Base-by-base conservation (phyloP, 1,140 invertebrate species). In the Dreissena rostriformis region DNA sequence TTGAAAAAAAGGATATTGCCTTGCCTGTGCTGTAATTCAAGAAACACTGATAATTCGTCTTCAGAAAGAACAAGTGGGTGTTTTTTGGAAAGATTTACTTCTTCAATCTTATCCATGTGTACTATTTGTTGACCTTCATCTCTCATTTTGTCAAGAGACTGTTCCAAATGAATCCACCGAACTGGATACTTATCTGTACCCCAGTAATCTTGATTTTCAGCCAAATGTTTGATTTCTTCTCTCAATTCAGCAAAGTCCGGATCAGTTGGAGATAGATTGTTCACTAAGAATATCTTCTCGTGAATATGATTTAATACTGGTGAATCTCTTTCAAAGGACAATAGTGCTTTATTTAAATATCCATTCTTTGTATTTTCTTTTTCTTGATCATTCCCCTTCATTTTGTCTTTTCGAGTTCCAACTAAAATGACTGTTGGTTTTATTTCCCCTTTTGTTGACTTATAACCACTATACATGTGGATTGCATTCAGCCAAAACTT, bases 401-500 rank as follows among this genome's bases (percentile, higher is more conserved):
- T 39, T n/a, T 70, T 51, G 57, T 79, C 76, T n/a, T 79, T 79
- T 12, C 67, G 65, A 51, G 76, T 79, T 19, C 65, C 76, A 6
- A 79, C 76, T 26, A 79, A 51, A 26, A 79, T 68, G 29, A 79
- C 76, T 24, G 29, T 22, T 55, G 76, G 76, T 55, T 79, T 26
- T 12, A 70, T 19, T 2, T 66, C 39, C 6, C 19, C 55, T 26
- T 6, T 4, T 49, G 11, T 49, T 68, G 63, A 15, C n/a, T 55
- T 0, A 66, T n/a, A n/a, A n/a, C n/a, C 51, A 39, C 26, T 66
- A 39, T 79, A 79, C 76, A 79, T 68, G 55, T 79, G 63, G n/a
- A 79, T 79, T 22, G 76, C 67, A 49, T 52, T 49, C 29, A 79
- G 49, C 76, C 76, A 79, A 28, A 79, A 79, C 49, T 79, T 79